phyloP scores from a whole-genome alignment of 2,888 invertebrate species.

The Eupithecia subumbrata region DNA sequence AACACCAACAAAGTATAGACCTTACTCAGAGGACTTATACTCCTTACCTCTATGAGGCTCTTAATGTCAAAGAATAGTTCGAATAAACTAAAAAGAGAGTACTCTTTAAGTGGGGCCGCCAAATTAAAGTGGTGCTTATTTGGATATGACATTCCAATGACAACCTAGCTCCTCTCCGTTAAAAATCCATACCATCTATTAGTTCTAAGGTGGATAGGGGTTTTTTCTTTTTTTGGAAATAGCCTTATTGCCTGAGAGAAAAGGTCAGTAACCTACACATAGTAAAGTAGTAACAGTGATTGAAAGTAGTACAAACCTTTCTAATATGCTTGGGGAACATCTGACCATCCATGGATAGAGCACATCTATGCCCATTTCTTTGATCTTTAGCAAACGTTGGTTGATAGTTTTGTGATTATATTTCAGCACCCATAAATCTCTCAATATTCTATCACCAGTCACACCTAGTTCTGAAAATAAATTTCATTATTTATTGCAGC shows the following conservation, averaged over 20 bases:
- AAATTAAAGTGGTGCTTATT: no score
- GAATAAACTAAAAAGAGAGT: no score
- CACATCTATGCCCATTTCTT: conserved; percentile 74
- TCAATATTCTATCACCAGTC: conserved; percentile 79
- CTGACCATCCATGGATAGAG: conserved; percentile 88
- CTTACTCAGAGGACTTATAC: no score
- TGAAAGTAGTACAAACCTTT: conserved; percentile 70
- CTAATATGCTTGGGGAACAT: conserved; percentile 82
- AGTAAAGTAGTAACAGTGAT: not conserved
- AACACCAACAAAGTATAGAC: not conserved
- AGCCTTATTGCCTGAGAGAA: not conserved
- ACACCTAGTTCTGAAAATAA: conserved; percentile 76
- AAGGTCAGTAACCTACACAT: not conserved
- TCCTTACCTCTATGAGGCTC: no score
- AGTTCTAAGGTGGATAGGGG: no score
- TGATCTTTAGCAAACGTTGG: conserved; percentile 77
- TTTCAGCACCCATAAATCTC: conserved; percentile 86
- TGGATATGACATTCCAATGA: no score
- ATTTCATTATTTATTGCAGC: not conserved
- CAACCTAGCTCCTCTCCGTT: no score
- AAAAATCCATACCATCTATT: no score
- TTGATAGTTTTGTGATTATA: conserved; percentile 83
- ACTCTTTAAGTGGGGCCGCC: no score
- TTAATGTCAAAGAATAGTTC: no score
- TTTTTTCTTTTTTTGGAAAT: not conserved